Percentiles rank a stretch among this genome's conserved stretches.
These are phyloP conservation scores for Leptosomus discolor DNA, from an alignment of 2,113 vertebrate genomes.

Conservation along the genomic window DNA sequence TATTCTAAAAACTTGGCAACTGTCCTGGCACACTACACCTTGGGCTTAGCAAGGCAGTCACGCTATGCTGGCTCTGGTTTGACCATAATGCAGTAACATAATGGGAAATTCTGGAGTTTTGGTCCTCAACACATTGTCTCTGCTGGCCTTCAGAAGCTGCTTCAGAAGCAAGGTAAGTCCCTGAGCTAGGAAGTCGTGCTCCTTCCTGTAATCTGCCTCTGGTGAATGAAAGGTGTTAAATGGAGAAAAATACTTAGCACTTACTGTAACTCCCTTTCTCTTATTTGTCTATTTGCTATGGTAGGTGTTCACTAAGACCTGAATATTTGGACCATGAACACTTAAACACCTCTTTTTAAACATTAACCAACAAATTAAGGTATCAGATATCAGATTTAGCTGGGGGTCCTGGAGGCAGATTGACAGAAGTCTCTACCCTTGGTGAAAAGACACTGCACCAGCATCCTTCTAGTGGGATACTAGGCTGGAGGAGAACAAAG, in stretches of 20 bases:
- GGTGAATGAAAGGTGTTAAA: background rate
- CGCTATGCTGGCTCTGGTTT: slow-evolving; percentile 44
- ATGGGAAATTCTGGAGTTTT: background rate
- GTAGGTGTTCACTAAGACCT: background rate
- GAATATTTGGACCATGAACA: background rate
- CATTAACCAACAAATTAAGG: background rate
- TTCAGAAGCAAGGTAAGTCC: background rate
- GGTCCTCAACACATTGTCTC: background rate
- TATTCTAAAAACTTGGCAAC: slow-evolving; percentile 59
- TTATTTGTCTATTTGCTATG: background rate
- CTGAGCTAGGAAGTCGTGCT: background rate
- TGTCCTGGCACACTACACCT: slow-evolving; percentile 58
- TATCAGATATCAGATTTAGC: background rate
- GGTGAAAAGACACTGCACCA: background rate
- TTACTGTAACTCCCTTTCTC: background rate
- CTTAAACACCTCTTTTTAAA: background rate
- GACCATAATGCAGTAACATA: background rate
- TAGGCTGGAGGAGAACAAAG: background rate
- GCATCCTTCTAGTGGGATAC: background rate
- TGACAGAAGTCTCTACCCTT: background rate
- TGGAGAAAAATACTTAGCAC: background rate
- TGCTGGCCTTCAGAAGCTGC: background rate
- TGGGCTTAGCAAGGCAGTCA: slow-evolving; percentile 66
- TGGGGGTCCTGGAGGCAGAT: background rate
- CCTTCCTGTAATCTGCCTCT: background rate